Evolutionary conservation across 2,888 invertebrate species (phyloP).

Genomic region (Meandrusa payeni): DNA sequence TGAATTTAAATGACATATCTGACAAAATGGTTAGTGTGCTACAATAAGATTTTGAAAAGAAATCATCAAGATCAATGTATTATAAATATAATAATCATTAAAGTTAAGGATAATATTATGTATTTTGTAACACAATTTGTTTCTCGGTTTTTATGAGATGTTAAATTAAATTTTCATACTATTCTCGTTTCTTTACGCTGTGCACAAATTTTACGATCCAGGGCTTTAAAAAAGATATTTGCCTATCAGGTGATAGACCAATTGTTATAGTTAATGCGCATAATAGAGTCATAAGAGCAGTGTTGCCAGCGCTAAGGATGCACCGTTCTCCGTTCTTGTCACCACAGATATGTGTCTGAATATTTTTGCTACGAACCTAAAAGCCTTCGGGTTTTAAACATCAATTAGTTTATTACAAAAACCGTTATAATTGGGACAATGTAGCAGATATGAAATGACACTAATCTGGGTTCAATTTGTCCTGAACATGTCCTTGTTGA

Average conservation of each 20-base stretch:
- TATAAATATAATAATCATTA: slow-evolving; percentile 77
- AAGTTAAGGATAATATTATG: slow-evolving; percentile 72
- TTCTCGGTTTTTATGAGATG: slow-evolving; percentile 76
- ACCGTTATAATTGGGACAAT: no score
- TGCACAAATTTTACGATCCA: slow-evolving; percentile 62
- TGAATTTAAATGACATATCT: slow-evolving; percentile 81
- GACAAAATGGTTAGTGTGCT: slow-evolving; percentile 81
- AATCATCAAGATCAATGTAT: slow-evolving; percentile 77
- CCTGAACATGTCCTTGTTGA: no score
- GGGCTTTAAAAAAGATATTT: slow-evolving; percentile 48
- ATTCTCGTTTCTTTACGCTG: slow-evolving; percentile 68
- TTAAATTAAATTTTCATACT: slow-evolving; percentile 64
- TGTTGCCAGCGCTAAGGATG: slow-evolving; percentile 51
- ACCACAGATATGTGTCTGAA: no score
- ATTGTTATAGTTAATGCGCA: slow-evolving; percentile 66
- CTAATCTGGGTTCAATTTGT: no score
- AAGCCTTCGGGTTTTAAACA: no score
- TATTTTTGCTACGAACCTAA: no score
- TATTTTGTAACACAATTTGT: slow-evolving; percentile 77
- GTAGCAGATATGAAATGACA: no score
- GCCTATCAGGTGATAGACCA: slow-evolving; percentile 54
- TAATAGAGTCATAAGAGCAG: slow-evolving; percentile 56
- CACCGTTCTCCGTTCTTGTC: no score
- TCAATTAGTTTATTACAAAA: no score
- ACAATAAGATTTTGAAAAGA: slow-evolving; percentile 73